Percentiles rank a stretch among this genome's conserved stretches.
Conservation (phyloP, 23 tunicate genomes). For the Botrylloides violaceus region DNA sequence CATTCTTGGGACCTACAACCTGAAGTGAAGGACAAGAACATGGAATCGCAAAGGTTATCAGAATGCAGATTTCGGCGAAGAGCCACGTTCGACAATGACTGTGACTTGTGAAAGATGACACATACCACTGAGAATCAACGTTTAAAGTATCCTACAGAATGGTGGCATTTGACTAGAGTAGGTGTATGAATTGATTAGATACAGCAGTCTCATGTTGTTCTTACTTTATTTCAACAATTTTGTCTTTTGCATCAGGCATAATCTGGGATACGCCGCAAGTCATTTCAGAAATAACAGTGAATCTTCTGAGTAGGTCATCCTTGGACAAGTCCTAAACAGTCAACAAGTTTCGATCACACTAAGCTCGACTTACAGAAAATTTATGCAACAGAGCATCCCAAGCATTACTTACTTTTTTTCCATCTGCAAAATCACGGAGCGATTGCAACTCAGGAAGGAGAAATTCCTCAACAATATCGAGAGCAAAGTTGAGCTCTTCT, state of each 20-base stretch:
- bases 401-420: not conserved
- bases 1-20: no score
- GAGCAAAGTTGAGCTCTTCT: conserved; percentile 51
- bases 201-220: no score
- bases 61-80: no score
- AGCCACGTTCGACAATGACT: no score
- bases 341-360: not conserved
- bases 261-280: conserved; percentile 6
- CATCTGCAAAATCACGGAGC: conserved; percentile 17
- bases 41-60: no score
- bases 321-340: conserved; percentile 35
- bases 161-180: no score
- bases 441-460: conserved; percentile 36
- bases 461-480: conserved; percentile 38
- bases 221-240: conserved; percentile 12
- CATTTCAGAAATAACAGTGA: conserved; percentile 1
- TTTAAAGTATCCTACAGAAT: no score
- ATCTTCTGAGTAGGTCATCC: conserved; percentile 46
- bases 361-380: not conserved
- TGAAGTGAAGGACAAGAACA: no score
- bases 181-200: no score
- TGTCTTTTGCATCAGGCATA: conserved; percentile 1
- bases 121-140: no score
- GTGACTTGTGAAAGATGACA: no score
- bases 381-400: no score